A percentile compares a stretch with the other conserved stretches of the same genome.
Evolutionary conservation across 2,888 invertebrate genomes (phyloP).

Genomic region (Euzetes globulus): DNA sequence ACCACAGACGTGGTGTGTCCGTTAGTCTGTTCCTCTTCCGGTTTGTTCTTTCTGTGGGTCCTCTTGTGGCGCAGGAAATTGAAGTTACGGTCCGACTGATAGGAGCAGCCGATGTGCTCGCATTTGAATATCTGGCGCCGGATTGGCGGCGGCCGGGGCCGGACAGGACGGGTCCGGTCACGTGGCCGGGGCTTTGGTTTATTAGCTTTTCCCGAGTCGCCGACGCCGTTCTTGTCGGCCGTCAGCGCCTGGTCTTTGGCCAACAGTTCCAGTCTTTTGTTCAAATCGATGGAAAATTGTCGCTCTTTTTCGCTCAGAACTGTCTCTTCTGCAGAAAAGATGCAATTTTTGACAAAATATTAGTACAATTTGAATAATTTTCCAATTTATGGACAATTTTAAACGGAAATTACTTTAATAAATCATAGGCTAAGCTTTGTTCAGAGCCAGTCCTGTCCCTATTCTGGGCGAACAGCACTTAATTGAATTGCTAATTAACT

Average conservation of each 20-base stretch:
- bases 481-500: no score
- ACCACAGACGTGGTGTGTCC: no score
- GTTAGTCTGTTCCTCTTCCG: not conserved
- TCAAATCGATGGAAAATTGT: constrained; percentile 4
- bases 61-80: constrained; percentile 33
- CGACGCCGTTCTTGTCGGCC: not conserved
- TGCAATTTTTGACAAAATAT: not conserved
- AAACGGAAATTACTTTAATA: no score
- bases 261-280: constrained; percentile 8
- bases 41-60: constrained; percentile 29
- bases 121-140: constrained; percentile 32
- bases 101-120: constrained; percentile 32
- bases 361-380: not conserved
- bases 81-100: constrained; percentile 34
- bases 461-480: no score
- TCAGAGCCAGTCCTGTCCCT: no score
- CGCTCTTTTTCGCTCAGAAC: not conserved
- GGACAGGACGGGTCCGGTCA: not conserved
- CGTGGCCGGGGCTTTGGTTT: not conserved
- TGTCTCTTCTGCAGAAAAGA: not conserved
- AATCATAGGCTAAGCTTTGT: no score
- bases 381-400: no score
- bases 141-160: constrained; percentile 25
- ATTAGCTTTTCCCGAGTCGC: no score
- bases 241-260: not conserved